Conservation (phyloP, 2,113 vertebrate species). For the Pterocles orientalis region DNA sequence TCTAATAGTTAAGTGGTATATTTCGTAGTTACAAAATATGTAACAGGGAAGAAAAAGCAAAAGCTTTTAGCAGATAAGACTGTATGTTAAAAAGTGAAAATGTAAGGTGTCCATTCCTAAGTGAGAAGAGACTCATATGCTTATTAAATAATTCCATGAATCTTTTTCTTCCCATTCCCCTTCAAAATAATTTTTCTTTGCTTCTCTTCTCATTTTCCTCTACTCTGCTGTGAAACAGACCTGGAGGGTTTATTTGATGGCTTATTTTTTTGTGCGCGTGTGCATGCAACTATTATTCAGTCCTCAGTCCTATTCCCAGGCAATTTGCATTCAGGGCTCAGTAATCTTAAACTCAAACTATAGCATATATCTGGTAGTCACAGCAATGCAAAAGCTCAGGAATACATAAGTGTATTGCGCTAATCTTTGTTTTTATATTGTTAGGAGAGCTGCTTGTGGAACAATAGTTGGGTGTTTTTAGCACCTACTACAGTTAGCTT, state of each 20-base stretch:
- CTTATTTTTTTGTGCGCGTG: neutral
- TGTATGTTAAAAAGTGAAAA: neutral
- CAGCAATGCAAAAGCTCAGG: neutral
- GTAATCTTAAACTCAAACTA: neutral
- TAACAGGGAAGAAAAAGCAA: neutral
- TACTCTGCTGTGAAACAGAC: neutral
- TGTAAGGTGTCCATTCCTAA: neutral
- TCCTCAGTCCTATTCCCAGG: neutral
- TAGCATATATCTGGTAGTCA: neutral
- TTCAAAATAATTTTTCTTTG: neutral
- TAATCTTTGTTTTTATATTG: neutral
- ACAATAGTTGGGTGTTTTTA: neutral
- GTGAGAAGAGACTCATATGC: neutral
- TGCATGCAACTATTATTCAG: neutral
- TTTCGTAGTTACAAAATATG: neutral
- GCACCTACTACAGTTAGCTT: neutral
- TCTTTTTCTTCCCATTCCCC: neutral
- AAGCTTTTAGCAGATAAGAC: neutral
- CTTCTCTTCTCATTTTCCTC: neutral
- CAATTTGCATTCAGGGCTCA: neutral
- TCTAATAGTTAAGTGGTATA: neutral
- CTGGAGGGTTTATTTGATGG: neutral
- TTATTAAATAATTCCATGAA: neutral
- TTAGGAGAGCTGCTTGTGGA: neutral
- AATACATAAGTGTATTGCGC: neutral